These are phyloP conservation scores for Danio choprae DNA, from an alignment of 2,797 vertebrate species.

Conservation along the genomic window DNA sequence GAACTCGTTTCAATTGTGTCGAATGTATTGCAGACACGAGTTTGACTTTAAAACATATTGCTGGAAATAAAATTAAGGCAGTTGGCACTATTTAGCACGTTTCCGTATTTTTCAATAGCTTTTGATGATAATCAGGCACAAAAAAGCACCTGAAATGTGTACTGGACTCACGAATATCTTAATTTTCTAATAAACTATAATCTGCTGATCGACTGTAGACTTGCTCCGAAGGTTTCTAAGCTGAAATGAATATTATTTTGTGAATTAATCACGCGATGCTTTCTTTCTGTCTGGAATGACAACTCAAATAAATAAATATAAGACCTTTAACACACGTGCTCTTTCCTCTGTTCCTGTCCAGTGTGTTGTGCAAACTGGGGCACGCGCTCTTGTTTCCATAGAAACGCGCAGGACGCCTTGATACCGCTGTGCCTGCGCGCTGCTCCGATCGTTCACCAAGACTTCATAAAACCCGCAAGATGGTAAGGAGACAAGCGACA, in stretches of 20 bases:
- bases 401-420: conserved; percentile 72
- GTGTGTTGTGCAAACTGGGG: conserved; percentile 52
- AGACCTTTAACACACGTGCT: conserved; percentile 18
- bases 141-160: not conserved
- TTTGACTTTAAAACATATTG: no score
- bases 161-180: not conserved
- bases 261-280: not conserved
- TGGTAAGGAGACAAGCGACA: conserved; percentile 72
- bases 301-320: not conserved
- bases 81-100: no score
- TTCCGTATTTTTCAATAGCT: not conserved
- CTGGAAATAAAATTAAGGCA: not conserved
- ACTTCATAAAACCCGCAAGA: conserved; percentile 62
- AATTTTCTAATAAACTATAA: not conserved
- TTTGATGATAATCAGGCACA: not conserved
- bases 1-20: no score
- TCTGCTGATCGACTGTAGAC: not conserved
- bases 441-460: conserved; percentile 41
- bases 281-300: not conserved
- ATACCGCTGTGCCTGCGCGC: conserved; percentile 31
- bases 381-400: conserved; percentile 74
- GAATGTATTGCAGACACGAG: no score
- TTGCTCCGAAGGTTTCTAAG: not conserved
- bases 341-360: not conserved
- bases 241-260: not conserved